Base-by-base conservation (phyloP, 1,140 invertebrate species). In the Tetraneura akinire region DNA sequence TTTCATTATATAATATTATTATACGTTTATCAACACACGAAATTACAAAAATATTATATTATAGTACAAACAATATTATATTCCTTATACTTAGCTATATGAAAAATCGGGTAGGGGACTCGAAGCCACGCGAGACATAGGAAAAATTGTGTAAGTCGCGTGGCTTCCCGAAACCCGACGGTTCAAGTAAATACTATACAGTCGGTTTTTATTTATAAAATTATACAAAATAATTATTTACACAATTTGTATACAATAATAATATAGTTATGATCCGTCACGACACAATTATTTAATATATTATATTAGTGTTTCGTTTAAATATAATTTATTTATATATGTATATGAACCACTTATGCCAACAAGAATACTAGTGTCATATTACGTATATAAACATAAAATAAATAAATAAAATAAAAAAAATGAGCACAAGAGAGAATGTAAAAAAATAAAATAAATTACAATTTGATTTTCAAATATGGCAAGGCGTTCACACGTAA, bases 391-490 rank as follows among this genome's bases (percentile, higher is more conserved):
- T 42, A 60, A 6, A 10, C 8, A 3, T 11, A 42, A 29, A 11
- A 37, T n/a, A 37, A 45, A 47, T n/a, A n/a, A n/a, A n/a, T n/a
- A n/a, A n/a, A n/a, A n/a, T n/a, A n/a, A 45, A 45, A 26, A 68
- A 53, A 73, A 5, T 73, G 49, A 53, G 64, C n/a, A 68, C 37
- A 14, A 4, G 45, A 1, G 45, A 1, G 45, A n/a, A n/a, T 1
- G n/a, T 53, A 53, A 18, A n/a, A n/a, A n/a, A n/a, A n/a, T n/a
- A n/a, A n/a, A n/a, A n/a, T n/a, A n/a, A 2, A 45, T n/a, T 66
- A 14, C 37, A 23, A 66, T 74, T 74, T 74, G 71, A 74, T 74
- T 74, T 74, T 57, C 21, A 57, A 57, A 4, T 53, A 74, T 74
- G 71, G 71, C 71, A 74, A 55, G 18, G 21, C 5, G 51, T 53